Evolutionary conservation across 2,113 vertebrate genomes (phyloP), one percentile per base, ranked within the genome.

Genomic region (Apodemus sylvaticus): DNA sequence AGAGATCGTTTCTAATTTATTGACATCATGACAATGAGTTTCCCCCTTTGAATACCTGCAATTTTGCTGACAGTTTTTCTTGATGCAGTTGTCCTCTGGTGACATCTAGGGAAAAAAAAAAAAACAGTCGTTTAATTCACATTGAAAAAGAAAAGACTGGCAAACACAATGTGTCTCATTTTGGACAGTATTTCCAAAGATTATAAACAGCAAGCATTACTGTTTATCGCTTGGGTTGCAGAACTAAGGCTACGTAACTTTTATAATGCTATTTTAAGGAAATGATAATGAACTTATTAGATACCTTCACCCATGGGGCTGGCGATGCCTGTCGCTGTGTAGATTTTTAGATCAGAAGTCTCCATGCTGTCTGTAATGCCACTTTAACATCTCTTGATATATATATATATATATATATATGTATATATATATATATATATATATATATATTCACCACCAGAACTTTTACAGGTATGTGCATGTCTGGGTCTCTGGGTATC

Each of bases 1-100:
- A 98, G 97, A 77, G 92, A 48, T 78, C 81, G 78, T 86, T 98
- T 98, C 93, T 95, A 90, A 96, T 96, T 97, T 97, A 87, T 90
- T 96, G 94, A 45, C 31, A 86, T 96, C 95, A 90, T 92, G 1
- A 66, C 82, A 86, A 64, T 86, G 60, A 62, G 39, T 58, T 97
- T n/a, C 3, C 86, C 98, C 76, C 96, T 97, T 0, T 71, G 12
- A 92, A 71, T 98, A 82, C 93, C 93, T 96, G 14, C 11, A 83
- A 64, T 12, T 90, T 98, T 96, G 97, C 94, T 96, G 96, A 97
- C 39, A 89, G 19, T 55, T 98, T 97, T 39, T 96, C 96, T 95
- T 22, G 89, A 34, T 94, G 8, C n/a, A 58, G 16, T 73, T 96
- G 94, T 76, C 91, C 48, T 91, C 62, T 74, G 68, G 87, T 95